Evolutionary conservation across 2,888 invertebrate genomes (phyloP).

Genomic region (Sepioteuthis lessoniana): DNA sequence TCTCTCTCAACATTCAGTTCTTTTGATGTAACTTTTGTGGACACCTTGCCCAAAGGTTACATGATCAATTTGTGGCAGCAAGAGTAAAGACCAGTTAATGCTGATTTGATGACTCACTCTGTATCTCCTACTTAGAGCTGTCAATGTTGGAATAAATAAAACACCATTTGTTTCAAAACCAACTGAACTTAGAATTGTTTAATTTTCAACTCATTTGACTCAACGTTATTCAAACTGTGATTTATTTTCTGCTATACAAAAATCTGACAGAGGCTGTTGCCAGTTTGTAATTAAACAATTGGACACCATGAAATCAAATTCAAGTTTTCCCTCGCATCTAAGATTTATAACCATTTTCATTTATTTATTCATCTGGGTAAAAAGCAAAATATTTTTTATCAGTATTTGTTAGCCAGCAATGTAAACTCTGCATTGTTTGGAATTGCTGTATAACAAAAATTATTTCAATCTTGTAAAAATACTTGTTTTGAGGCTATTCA

Average conservation of each 20-base stretch:
- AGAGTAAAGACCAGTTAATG: neutral
- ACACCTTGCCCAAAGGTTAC: neutral
- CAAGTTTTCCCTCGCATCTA: too few relatives aligned
- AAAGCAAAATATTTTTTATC: too few relatives aligned
- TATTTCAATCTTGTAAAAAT: too few relatives aligned
- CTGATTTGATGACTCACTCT: neutral
- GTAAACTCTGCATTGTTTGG: too few relatives aligned
- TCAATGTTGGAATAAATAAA: neutral
- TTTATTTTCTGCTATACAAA: neutral
- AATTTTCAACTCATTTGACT: neutral
- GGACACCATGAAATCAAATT: too few relatives aligned
- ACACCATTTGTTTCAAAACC: neutral
- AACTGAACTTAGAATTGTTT: neutral
- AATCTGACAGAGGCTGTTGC: neutral
- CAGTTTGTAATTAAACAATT: too few relatives aligned
- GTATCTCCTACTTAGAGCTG: neutral
- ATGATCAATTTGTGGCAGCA: slow-evolving; percentile 1
- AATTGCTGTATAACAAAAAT: too few relatives aligned
- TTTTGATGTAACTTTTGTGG: neutral
- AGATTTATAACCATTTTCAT: too few relatives aligned
- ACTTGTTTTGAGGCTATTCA: too few relatives aligned
- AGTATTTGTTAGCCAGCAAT: too few relatives aligned
- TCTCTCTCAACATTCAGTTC: neutral
- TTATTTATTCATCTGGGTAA: too few relatives aligned
- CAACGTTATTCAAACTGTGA: neutral